These are phyloP conservation scores for Pyralis farinalis DNA, from an alignment of 2,888 invertebrate genomes.

Conservation along the genomic window DNA sequence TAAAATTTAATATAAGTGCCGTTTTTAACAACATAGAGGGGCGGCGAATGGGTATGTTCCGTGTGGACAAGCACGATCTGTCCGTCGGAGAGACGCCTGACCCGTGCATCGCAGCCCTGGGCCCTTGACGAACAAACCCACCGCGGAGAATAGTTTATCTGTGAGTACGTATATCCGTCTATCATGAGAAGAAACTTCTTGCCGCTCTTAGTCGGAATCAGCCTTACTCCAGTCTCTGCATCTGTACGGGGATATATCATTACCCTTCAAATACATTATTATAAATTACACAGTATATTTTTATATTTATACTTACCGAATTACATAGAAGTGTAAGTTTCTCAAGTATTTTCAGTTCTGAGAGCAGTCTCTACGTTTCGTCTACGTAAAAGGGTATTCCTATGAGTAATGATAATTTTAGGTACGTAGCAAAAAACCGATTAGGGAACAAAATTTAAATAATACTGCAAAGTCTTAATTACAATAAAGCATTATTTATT, in stretches of 20 bases:
- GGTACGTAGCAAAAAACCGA: no score
- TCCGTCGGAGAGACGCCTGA: constrained; percentile 20
- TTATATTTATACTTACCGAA: no score
- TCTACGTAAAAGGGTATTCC: no score
- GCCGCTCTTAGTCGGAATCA: constrained; percentile 13
- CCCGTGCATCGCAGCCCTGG: constrained; percentile 25
- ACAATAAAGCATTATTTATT: no score
- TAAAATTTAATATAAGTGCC: constrained; percentile 26
- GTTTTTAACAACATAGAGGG: constrained; percentile 22
- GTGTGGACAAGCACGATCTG: constrained; percentile 16
- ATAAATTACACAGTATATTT: no score
- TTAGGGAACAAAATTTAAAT: no score
- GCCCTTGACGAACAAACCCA: constrained; percentile 17
- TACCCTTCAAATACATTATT: no score
- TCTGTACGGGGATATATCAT: background rate
- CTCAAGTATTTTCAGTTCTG: no score
- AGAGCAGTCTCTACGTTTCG: no score
- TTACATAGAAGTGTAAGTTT: no score
- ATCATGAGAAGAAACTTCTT: constrained; percentile 20
- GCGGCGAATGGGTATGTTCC: constrained; percentile 28
- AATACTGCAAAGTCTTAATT: no score
- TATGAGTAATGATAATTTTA: no score
- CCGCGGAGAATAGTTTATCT: constrained; percentile 20
- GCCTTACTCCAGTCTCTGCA: constrained; percentile 1
- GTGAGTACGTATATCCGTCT: constrained; percentile 26